Evolutionary conservation across 2,113 vertebrate species (phyloP).

Genomic region (Psittacara wagleri): DNA sequence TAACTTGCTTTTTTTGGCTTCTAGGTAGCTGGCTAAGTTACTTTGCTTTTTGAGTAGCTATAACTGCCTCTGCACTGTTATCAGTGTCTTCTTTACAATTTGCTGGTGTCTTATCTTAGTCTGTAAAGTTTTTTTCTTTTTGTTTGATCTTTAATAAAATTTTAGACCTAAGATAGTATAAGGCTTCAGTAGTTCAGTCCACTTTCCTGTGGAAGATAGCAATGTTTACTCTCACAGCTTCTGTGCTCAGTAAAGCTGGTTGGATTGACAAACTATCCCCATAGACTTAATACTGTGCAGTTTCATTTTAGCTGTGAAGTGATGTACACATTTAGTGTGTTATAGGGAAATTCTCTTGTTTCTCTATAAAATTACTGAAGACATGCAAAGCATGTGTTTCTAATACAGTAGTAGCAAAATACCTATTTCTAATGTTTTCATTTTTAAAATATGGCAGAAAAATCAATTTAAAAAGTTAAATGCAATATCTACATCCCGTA

Average conservation of each 20-base stretch:
- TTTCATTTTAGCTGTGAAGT: neutral
- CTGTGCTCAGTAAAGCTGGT: neutral
- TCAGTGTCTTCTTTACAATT: neutral
- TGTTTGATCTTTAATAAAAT: neutral
- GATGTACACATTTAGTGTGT: too few relatives aligned
- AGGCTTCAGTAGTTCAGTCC: neutral
- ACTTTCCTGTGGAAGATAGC: neutral
- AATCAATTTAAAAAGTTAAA: neutral
- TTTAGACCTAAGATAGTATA: neutral
- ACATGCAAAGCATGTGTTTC: neutral
- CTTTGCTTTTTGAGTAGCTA: neutral
- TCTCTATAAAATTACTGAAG: neutral
- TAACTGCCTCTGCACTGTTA: neutral
- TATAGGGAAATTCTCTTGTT: neutral
- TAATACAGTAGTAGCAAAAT: neutral
- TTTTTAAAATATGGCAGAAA: neutral
- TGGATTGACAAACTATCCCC: neutral
- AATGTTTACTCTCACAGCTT: neutral
- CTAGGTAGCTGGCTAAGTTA: neutral
- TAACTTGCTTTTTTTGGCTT: neutral
- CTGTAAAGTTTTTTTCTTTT: neutral
- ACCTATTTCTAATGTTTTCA: neutral
- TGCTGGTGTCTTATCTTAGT: neutral
- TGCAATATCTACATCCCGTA: neutral
- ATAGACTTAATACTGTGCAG: accelerated